A percentile compares a stretch with the other conserved stretches of the same genome.
phyloP scores from a whole-genome alignment of 2,888 invertebrate genomes.

The Caenorhabditis japonica region DNA sequence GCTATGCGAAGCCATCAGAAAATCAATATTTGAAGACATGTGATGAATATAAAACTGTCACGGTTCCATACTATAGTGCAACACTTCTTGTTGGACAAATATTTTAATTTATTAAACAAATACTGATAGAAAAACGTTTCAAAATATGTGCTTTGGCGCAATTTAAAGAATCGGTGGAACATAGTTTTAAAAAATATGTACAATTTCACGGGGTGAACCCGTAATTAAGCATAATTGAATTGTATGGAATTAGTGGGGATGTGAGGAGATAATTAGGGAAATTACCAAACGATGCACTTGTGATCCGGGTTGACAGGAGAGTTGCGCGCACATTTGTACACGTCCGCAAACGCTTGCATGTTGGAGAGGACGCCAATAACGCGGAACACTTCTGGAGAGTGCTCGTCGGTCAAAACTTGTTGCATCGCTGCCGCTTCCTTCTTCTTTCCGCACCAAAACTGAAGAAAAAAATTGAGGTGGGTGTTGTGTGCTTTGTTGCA shows the following conservation, averaged over 20 bases:
- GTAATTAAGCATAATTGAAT: conserved; percentile 19
- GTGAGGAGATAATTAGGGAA: conserved; percentile 22
- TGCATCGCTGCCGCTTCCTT: conserved; percentile 74
- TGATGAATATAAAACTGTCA: too few species aligned
- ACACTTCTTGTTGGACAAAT: too few species aligned
- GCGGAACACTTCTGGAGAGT: conserved; percentile 50
- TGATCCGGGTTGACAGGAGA: conserved; percentile 89
- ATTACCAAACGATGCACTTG: conserved; percentile 72
- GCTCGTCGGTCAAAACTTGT: conserved; percentile 74
- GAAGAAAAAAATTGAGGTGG: conserved; percentile 33
- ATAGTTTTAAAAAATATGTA: too few species aligned
- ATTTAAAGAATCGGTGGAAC: too few species aligned
- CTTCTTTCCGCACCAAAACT: conserved; percentile 76
- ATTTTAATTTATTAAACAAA: too few species aligned
- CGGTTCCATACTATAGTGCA: too few species aligned
- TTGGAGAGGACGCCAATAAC: conserved; percentile 61
- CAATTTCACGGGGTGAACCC: conserved; percentile 41
- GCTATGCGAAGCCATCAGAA: too few species aligned
- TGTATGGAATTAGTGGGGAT: neutral
- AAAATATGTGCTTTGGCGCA: too few species aligned
- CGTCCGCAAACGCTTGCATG: conserved; percentile 84
- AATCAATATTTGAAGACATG: too few species aligned
- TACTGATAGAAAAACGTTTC: too few species aligned
- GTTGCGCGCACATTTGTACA: conserved; percentile 87
- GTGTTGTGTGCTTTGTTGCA: neutral